Evolutionary conservation across 2,888 invertebrate species (phyloP).

Genomic region (Lissocephala sabroskyi): DNA sequence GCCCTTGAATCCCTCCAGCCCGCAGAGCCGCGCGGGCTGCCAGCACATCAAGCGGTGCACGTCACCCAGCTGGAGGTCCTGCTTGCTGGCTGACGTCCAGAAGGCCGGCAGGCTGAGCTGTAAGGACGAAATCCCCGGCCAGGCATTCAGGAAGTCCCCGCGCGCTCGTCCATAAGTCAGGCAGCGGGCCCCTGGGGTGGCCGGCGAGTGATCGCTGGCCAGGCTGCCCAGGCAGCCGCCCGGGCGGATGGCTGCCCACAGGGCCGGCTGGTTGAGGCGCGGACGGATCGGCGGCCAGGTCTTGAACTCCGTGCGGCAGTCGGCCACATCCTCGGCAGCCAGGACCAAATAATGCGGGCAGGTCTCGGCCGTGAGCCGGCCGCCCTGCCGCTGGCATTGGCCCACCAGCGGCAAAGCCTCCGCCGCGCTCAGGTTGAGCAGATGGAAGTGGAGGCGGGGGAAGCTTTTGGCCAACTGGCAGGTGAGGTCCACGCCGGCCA

Average conservation of each 20-base stretch:
- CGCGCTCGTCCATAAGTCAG: conserved; percentile 70
- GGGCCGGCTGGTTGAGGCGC: conserved; percentile 75
- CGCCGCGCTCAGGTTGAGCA: conserved; percentile 80
- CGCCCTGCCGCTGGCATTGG: conserved; percentile 73
- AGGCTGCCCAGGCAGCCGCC: conserved; percentile 75
- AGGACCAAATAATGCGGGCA: conserved; percentile 82
- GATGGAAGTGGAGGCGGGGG: conserved; percentile 74
- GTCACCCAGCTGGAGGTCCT: conserved; percentile 75
- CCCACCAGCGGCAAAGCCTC: conserved; percentile 76
- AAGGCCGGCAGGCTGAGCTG: conserved; percentile 81
- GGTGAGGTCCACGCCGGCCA: conserved; percentile 77
- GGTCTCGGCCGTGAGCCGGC: conserved; percentile 80
- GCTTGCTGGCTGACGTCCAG: conserved; percentile 78
- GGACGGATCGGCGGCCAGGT: conserved; percentile 82
- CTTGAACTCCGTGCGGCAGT: conserved; percentile 79
- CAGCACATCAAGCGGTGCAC: conserved; percentile 77
- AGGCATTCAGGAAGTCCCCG: conserved; percentile 79
- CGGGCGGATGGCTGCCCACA: conserved; percentile 79
- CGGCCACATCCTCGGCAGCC: conserved; percentile 77
- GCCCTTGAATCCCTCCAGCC: conserved; percentile 77
- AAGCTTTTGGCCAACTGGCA: conserved; percentile 73
- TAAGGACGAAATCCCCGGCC: conserved; percentile 83
- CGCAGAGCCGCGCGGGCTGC: conserved; percentile 78
- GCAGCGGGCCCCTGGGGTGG: conserved; percentile 77
- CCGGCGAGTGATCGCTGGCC: conserved; percentile 81